Evolutionary conservation across 2,797 vertebrate genomes (phyloP).

Genomic region (Sciaenops ocellatus): DNA sequence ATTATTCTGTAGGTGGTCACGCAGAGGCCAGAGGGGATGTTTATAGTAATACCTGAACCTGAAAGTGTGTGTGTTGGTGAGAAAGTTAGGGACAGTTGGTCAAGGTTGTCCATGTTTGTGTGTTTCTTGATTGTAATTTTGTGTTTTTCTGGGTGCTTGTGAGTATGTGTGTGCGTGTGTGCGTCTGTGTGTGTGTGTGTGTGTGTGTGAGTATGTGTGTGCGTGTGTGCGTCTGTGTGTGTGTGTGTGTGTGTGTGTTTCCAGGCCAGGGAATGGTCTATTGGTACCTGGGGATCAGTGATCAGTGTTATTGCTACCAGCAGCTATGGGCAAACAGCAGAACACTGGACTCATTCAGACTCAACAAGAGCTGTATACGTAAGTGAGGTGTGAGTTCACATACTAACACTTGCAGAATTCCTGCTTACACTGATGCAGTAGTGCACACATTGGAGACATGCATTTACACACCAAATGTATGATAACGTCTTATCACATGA

Average conservation of each 20-base stretch:
- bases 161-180: slow-evolving; percentile 3
- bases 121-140: slow-evolving; percentile 21
- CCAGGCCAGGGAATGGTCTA: slow-evolving; percentile 38
- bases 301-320: slow-evolving; percentile 65
- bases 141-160: slow-evolving; percentile 11
- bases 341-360: slow-evolving; percentile 71
- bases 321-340: slow-evolving; percentile 52
- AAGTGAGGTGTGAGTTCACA: slow-evolving; percentile 57
- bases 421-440: background rate
- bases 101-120: slow-evolving; percentile 7
- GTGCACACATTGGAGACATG: background rate
- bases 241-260: slow-evolving; percentile 34
- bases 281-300: slow-evolving; percentile 69
- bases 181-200: slow-evolving; percentile 6
- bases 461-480: background rate
- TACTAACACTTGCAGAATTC: slow-evolving; percentile 15
- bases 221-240: background rate
- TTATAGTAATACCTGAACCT: slow-evolving; percentile 45
- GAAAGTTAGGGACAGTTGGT: background rate
- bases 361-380: slow-evolving; percentile 32
- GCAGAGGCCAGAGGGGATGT: slow-evolving; percentile 45
- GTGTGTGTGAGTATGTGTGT: slow-evolving; percentile 39
- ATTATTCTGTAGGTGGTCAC: slow-evolving; percentile 65
- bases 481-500: background rate
- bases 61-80: slow-evolving; percentile 4